These are phyloP conservation scores for Eupithecia tripunctaria DNA, from an alignment of 2,888 invertebrate species.

Conservation along the genomic window DNA sequence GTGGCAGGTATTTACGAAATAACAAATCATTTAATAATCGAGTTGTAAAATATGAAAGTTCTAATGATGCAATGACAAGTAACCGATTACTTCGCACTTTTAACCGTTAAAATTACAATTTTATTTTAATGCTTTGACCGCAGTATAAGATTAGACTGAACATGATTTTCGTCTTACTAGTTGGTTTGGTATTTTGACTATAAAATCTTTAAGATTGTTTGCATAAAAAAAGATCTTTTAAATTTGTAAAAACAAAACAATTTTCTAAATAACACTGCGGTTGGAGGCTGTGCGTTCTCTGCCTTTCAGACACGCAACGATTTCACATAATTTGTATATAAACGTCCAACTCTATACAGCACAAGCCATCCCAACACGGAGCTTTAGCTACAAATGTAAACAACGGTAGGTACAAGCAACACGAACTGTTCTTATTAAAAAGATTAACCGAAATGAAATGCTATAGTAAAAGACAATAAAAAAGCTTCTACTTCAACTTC, in stretches of 20 bases:
- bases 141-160: neutral
- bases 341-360: neutral
- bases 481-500: neutral
- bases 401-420: neutral
- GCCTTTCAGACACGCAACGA: neutral
- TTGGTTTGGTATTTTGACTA: neutral
- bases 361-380: neutral
- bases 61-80: conserved; percentile 55
- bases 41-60: conserved; percentile 43
- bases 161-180: neutral
- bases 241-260: neutral
- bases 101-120: conserved; percentile 44
- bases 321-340: conserved; percentile 5
- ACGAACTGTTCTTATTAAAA: neutral
- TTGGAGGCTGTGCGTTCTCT: neutral
- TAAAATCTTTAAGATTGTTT: neutral
- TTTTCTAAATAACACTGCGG: neutral
- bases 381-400: neutral
- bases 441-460: neutral
- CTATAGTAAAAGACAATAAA: neutral
- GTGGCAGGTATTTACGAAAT: neutral
- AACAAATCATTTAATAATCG: conserved; percentile 1
- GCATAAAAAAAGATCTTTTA: no score
- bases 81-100: conserved; percentile 48
- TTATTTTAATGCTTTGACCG: conserved; percentile 38